Conservation (phyloP, 1,140 invertebrate genomes). For the Psix sp. region DNA sequence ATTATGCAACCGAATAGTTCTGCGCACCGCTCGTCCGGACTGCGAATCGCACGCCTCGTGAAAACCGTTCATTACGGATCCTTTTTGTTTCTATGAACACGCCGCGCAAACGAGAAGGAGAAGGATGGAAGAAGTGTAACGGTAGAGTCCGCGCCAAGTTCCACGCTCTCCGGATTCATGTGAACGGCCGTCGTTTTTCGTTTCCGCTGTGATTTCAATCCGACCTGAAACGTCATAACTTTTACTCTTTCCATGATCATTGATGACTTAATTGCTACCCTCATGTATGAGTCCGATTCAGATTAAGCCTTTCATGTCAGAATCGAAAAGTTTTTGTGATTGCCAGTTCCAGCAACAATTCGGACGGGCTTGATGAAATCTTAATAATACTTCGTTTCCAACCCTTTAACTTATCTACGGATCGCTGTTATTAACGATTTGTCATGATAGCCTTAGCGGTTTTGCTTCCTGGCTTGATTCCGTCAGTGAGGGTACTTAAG, state of each 20-base stretch:
- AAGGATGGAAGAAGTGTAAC: constrained; percentile 9
- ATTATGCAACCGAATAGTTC: constrained; percentile 31
- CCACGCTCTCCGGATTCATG: constrained; percentile 11
- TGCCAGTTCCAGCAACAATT: neutral
- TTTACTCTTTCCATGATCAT: constrained; percentile 1
- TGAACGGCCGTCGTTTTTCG: constrained; percentile 1
- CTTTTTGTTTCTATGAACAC: constrained; percentile 4
- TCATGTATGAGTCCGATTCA: too few species aligned
- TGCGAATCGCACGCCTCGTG: constrained; percentile 1
- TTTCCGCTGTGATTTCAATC: too few species aligned
- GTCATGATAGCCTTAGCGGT: too few species aligned
- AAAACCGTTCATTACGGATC: constrained; percentile 1
- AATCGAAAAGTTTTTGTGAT: neutral
- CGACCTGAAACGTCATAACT: neutral
- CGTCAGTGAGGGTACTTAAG: too few species aligned
- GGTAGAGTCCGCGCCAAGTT: constrained; percentile 19
- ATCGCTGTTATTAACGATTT: too few species aligned
- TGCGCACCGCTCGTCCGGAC: constrained; percentile 1
- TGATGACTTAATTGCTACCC: constrained; percentile 1
- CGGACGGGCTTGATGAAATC: too few species aligned
- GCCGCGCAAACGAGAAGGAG: neutral
- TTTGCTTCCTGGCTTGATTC: too few species aligned
- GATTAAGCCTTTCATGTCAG: too few species aligned
- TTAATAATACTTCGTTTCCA: too few species aligned
- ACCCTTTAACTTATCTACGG: too few species aligned